A percentile compares a stretch with the other conserved stretches of the same genome.
These are phyloP conservation scores for Pandemis corylana DNA, from an alignment of 2,888 invertebrate genomes.

Conservation along the genomic window DNA sequence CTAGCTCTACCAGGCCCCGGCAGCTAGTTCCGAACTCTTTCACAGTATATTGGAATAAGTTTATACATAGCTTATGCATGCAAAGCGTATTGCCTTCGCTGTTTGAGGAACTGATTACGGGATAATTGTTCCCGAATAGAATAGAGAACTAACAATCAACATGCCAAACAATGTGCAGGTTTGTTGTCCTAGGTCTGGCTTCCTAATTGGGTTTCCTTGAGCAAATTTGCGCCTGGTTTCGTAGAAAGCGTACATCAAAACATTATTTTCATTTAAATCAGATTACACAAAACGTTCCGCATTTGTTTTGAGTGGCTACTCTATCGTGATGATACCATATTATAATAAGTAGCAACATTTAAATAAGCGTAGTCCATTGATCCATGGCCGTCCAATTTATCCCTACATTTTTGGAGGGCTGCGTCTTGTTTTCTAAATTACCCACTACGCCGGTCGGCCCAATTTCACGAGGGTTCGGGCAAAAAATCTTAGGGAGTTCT, in stretches of 20 bases:
- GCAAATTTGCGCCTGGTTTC: conserved; percentile 9
- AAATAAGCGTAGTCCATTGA: conserved; percentile 45
- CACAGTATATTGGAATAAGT: conserved; percentile 20
- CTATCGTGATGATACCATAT: conserved; percentile 11
- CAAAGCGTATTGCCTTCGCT: conserved; percentile 13
- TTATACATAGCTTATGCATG: conserved; percentile 8
- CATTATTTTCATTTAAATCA: not conserved
- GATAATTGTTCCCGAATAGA: conserved; percentile 14
- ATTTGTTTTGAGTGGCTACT: not conserved
- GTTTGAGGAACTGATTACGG: conserved; percentile 12
- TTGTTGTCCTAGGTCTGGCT: conserved; percentile 20
- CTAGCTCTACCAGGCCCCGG: not conserved
- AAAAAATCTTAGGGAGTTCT: conserved; percentile 61
- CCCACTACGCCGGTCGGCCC: conserved; percentile 49
- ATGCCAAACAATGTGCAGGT: conserved; percentile 16
- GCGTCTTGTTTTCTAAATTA: conserved; percentile 59
- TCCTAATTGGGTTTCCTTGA: conserved; percentile 13
- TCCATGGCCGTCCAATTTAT: conserved; percentile 48
- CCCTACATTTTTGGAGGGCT: conserved; percentile 45
- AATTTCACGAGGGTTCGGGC: conserved; percentile 56
- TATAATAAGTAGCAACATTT: conserved; percentile 15
- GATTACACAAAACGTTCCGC: not conserved
- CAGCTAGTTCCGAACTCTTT: conserved; percentile 14
- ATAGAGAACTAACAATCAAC: conserved; percentile 21
- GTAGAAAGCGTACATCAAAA: not conserved